phyloP scores from a whole-genome alignment of 1,140 invertebrate genomes.

The Drosophila pruinosa region DNA sequence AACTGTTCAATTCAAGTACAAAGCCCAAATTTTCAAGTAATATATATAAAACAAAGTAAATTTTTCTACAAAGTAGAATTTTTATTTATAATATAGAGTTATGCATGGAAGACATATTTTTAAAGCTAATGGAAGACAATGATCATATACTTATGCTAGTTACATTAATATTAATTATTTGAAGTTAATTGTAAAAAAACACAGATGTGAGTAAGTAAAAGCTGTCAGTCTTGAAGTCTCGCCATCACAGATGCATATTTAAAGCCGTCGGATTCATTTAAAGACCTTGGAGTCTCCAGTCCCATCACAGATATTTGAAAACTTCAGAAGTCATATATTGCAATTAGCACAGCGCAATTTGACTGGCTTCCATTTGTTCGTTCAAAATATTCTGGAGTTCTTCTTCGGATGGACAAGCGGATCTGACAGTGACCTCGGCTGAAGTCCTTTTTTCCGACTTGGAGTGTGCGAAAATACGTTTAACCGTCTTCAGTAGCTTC shows the following conservation, averaged over 20 bases:
- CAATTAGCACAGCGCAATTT: conserved; percentile 1
- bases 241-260: conserved; percentile 58
- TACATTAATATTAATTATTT: neutral
- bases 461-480: conserved; percentile 46
- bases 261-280: conserved; percentile 53
- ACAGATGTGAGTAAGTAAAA: conserved; percentile 13
- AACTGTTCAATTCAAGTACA: too few species aligned
- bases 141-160: conserved; percentile 41
- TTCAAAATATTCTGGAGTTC: conserved; percentile 73
- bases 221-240: conserved; percentile 58
- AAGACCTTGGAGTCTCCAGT: conserved; percentile 37
- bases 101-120: conserved; percentile 66
- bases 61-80: neutral
- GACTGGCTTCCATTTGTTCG: conserved; percentile 56
- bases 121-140: conserved; percentile 72
- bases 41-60: neutral
- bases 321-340: conserved; percentile 1
- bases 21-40: neutral
- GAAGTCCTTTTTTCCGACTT: conserved; percentile 12
- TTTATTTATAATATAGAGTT: conserved; percentile 46
- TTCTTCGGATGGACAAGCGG: conserved; percentile 51
- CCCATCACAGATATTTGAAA: conserved; percentile 57
- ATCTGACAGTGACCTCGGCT: neutral
- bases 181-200: conserved; percentile 39
- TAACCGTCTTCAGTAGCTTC: conserved; percentile 60